Conservation (phyloP, 2,797 vertebrate species). For the Notolepis coatsorum region DNA sequence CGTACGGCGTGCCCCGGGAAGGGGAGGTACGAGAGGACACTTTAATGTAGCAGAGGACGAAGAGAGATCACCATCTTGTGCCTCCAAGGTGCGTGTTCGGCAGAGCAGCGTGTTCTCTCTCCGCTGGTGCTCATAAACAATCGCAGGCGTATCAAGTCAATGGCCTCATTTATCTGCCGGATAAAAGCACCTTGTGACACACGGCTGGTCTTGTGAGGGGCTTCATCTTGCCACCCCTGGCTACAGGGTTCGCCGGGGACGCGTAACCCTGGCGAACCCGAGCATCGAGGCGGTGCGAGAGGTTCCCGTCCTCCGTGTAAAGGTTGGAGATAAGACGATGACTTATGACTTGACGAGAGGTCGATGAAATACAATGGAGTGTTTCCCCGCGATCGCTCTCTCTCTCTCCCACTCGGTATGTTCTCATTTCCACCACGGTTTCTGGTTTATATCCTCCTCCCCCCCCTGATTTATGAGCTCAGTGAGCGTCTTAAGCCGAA, state of each 20-base stretch:
- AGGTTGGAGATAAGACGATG: too few relatives aligned
- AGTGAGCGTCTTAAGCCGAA: too few relatives aligned
- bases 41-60: slow-evolving; percentile 10
- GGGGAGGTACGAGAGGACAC: not conserved
- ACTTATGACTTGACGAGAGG: too few relatives aligned
- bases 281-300: too few relatives aligned
- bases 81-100: slow-evolving; percentile 17
- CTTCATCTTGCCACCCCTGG: slow-evolving; percentile 66
- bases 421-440: too few relatives aligned
- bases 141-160: slow-evolving; percentile 46
- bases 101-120: slow-evolving; percentile 31
- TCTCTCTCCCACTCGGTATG: too few relatives aligned
- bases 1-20: not conserved
- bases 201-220: slow-evolving; percentile 69
- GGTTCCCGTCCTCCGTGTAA: too few relatives aligned
- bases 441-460: too few relatives aligned
- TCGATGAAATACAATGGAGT: too few relatives aligned
- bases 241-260: slow-evolving; percentile 17
- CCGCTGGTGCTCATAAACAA: slow-evolving; percentile 29
- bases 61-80: slow-evolving; percentile 22
- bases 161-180: slow-evolving; percentile 60
- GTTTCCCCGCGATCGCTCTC: too few relatives aligned
- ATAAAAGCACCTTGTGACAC: slow-evolving; percentile 65
- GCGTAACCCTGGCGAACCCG: too few relatives aligned
- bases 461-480: too few relatives aligned